Base-by-base conservation (phyloP, 2,888 invertebrate genomes). In the Celastrina argiolus region DNA sequence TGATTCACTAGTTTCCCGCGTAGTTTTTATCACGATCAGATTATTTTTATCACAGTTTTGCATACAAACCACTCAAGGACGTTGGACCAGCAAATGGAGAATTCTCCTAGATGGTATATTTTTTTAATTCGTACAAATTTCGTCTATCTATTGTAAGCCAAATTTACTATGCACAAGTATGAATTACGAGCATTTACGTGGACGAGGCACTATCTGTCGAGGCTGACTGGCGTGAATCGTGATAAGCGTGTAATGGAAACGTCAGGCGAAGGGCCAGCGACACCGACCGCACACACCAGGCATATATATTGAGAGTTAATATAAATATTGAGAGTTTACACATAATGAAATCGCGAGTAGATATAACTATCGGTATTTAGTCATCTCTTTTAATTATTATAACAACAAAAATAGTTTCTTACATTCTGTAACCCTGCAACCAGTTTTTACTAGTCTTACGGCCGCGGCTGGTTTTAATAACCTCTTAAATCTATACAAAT, bases 201-300 rank as follows among this genome's bases (percentile, higher is more conserved):
- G 12, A 51, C 26, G 51, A 22, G 51, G 51, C 51, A 51, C 51
- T 51, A 51, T 51, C 22, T 26, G 22, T 51, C 22, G 45, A 28
- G 34, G 31, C 42, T 41, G 45, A 64, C 51, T 22, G 18, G 75
- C 70, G 75, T 78, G 74, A 72, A 22, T 74, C 70, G 75, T 79
- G 74, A 72, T 75, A 74, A 74, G 79, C 80, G 80, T 81, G 78
- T 81, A 82, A 83, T 84, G 74, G 78, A 77, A 74, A 78, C 78
- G 81, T 81, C 81, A 78, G 76, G 76, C 77, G 71, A 74, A 70
- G 68, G 68, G 66, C 65, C 64, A 67, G 63, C 67, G 68, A 66
- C 41, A 26, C 63, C 63, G 59, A 18, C 58, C 63, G 56, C 63
- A 64, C 63, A 67, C 59, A 67, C 66, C 63, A 66, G 65, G 63